Percentiles rank a stretch among this genome's conserved stretches.
phyloP scores from a whole-genome alignment of 2,797 vertebrate genomes.

The Rhyacichthys aspro region DNA sequence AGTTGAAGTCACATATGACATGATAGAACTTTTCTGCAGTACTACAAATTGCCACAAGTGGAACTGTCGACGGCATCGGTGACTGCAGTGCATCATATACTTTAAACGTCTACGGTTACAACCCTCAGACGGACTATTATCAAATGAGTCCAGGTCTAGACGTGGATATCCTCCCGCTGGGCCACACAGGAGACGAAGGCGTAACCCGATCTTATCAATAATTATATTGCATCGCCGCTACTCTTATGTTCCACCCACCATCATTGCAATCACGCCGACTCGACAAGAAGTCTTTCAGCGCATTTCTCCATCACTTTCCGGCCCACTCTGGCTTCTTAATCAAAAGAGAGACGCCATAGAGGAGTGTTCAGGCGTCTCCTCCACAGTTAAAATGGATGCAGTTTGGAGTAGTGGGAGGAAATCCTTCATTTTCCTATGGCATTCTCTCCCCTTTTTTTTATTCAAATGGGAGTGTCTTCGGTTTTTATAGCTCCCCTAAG shows the following conservation, averaged over 20 bases:
- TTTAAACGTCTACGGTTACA: too few relatives aligned
- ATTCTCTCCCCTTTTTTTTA: conserved; percentile 33
- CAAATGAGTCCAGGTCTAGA: conserved; percentile 48
- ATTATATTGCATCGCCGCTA: conserved; percentile 16
- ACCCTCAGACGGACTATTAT: conserved; percentile 27
- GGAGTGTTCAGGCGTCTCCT: conserved; percentile 11
- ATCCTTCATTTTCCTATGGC: conserved; percentile 44
- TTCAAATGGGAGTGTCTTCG: conserved; percentile 37
- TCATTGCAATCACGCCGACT: conserved; percentile 32
- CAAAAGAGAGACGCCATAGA: conserved; percentile 33
- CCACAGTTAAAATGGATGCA: conserved; percentile 35
- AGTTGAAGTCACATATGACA: too few relatives aligned
- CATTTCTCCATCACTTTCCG: conserved; percentile 29
- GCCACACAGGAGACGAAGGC: conserved; percentile 33
- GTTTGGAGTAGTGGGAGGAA: conserved; percentile 2
- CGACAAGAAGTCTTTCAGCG: conserved; percentile 26
- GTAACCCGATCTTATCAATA: conserved; percentile 53
- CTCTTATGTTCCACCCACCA: conserved; percentile 2
- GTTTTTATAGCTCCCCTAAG: conserved; percentile 53
- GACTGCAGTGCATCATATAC: too few relatives aligned
- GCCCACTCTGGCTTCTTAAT: conserved; percentile 26
- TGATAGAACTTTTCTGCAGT: too few relatives aligned
- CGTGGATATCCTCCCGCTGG: conserved; percentile 25
- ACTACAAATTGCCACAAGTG: too few relatives aligned
- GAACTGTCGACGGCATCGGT: too few relatives aligned